Conservation (phyloP, 30 jellyfish, hydroid and myxozoan genomes). For the Hydractinia echinata region DNA sequence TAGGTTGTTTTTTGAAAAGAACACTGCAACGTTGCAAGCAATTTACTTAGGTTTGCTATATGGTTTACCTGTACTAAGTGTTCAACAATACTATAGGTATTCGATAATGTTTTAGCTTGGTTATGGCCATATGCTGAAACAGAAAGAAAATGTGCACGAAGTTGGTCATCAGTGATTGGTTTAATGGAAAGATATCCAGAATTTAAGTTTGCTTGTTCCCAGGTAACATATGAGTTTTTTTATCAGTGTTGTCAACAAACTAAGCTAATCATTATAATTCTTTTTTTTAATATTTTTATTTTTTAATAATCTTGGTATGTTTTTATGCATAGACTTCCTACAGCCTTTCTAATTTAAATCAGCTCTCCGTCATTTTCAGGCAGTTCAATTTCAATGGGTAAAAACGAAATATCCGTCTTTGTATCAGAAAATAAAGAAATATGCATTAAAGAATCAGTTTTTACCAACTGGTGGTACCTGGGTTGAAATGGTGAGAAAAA, state of each 20-base stretch:
- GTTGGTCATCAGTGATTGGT: conserved; percentile 82
- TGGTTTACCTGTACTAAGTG: not conserved
- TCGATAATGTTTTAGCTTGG: conserved; percentile 60
- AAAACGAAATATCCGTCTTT: conserved; percentile 53
- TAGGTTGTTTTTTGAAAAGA: too few relatives aligned
- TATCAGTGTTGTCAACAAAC: not conserved
- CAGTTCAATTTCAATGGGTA: conserved; percentile 84
- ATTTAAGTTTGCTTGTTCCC: conserved; percentile 90
- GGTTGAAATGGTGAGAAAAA: conserved; percentile 81
- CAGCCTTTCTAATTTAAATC: not conserved
- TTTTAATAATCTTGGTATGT: not conserved
- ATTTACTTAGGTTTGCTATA: not conserved
- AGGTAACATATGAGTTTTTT: conserved; percentile 33
- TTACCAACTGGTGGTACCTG: conserved; percentile 89
- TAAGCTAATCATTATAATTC: not conserved
- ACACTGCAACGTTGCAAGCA: too few relatives aligned
- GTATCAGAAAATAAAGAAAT: conserved; percentile 39
- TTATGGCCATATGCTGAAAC: conserved; percentile 93
- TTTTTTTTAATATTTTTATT: too few relatives aligned
- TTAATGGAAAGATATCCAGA: conserved; percentile 71
- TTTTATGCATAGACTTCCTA: not conserved
- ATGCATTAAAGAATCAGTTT: conserved; percentile 50
- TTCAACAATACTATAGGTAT: not conserved
- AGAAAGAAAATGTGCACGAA: conserved; percentile 77
- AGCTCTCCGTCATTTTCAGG: conserved; percentile 40